Conservation (phyloP, 1,140 invertebrate species). For the Pararge aegeria region DNA sequence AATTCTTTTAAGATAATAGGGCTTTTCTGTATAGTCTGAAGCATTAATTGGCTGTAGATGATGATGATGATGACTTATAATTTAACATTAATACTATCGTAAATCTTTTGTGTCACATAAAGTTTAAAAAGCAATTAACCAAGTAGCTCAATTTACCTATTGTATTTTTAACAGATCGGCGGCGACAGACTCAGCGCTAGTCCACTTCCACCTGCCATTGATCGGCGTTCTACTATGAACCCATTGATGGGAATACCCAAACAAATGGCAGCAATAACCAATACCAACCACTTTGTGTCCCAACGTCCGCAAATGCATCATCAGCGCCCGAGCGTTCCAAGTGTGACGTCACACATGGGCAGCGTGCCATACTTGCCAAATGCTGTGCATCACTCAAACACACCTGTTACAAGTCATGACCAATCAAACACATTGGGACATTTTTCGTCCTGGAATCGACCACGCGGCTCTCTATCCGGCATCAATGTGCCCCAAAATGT, state of each 20-base stretch:
- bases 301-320: constrained; percentile 46
- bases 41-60: too few relatives aligned
- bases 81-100: too few relatives aligned
- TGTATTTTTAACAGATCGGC: constrained; percentile 43
- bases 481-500: constrained; percentile 53
- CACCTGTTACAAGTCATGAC: constrained; percentile 34
- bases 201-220: constrained; percentile 47
- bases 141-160: too few relatives aligned
- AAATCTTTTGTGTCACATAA: too few relatives aligned
- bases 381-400: constrained; percentile 37
- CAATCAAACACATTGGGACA: constrained; percentile 49
- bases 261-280: constrained; percentile 28
- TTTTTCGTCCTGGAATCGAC: constrained; percentile 50
- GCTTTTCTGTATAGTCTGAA: too few relatives aligned
- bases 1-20: too few relatives aligned
- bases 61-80: too few relatives aligned
- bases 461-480: constrained; percentile 46
- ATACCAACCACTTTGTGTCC: constrained; percentile 38
- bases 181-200: constrained; percentile 59
- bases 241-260: constrained; percentile 10
- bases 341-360: constrained; percentile 43
- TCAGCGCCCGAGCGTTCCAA: constrained; percentile 37
- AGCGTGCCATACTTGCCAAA: constrained; percentile 64
- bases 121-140: too few relatives aligned
- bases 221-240: constrained; percentile 49